Evolutionary conservation across 1,140 invertebrate genomes (phyloP).

Genomic region (Sinella curviseta): DNA sequence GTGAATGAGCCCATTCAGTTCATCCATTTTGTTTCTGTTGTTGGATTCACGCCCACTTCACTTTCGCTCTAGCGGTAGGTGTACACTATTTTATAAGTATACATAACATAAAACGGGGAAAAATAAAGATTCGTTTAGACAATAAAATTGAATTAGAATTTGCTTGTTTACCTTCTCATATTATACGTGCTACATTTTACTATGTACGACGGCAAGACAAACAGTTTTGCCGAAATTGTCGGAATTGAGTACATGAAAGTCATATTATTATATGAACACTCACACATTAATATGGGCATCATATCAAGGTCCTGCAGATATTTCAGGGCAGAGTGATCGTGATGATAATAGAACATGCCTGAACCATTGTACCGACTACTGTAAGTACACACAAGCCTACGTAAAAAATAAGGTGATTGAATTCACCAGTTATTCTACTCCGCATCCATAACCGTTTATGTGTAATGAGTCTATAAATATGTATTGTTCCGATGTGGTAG

Average conservation of each 20-base stretch:
- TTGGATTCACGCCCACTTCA: background rate
- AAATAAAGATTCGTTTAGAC: background rate
- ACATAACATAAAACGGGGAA: background rate
- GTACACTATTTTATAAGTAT: too few relatives aligned
- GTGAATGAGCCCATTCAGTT: too few relatives aligned
- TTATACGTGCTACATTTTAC: background rate
- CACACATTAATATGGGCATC: too few relatives aligned
- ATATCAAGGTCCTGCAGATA: too few relatives aligned
- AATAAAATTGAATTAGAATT: constrained; percentile 22
- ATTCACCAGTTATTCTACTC: background rate
- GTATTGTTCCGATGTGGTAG: background rate
- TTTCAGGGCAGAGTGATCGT: too few relatives aligned
- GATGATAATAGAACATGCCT: too few relatives aligned
- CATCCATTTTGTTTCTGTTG: background rate
- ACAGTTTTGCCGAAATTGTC: too few relatives aligned
- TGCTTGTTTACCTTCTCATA: background rate
- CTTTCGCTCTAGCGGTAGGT: background rate
- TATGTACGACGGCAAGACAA: background rate
- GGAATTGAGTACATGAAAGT: too few relatives aligned
- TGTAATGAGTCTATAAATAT: background rate
- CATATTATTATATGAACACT: too few relatives aligned
- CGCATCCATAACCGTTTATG: background rate
- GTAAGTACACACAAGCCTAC: background rate
- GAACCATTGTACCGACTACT: background rate
- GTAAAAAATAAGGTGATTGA: background rate